Conservation (phyloP, 92 coral and sea anemone genomes). For the Epizoanthus stellaris region DNA sequence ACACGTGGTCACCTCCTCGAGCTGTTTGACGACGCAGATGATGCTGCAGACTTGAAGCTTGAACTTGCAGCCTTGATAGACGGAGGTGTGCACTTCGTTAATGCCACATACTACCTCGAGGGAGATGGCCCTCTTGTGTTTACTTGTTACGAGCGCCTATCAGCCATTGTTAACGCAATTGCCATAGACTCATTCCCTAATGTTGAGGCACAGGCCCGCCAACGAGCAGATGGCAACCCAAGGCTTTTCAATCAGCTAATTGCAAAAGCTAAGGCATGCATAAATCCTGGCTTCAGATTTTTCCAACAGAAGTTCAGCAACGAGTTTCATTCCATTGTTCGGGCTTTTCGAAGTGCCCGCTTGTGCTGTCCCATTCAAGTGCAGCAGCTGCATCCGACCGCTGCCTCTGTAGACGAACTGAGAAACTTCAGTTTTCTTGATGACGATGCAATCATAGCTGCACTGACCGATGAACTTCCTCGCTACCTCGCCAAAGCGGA, state of each 20-base stretch:
- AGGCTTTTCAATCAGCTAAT: slow-evolving; percentile 20
- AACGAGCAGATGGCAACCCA: slow-evolving; percentile 36
- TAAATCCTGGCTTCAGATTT: slow-evolving; percentile 33
- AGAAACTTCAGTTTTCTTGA: slow-evolving; percentile 45
- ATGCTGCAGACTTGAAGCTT: no score
- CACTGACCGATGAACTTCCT: slow-evolving; percentile 31
- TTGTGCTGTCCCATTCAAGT: slow-evolving; percentile 43
- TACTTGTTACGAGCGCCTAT: slow-evolving; percentile 32
- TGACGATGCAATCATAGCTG: slow-evolving; percentile 47
- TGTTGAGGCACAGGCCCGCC: slow-evolving; percentile 42
- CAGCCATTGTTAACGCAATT: slow-evolving; percentile 30
- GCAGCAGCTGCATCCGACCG: slow-evolving; percentile 45
- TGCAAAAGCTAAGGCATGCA: slow-evolving; percentile 22
- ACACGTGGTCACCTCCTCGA: no score
- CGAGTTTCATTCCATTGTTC: slow-evolving; percentile 34
- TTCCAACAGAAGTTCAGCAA: slow-evolving; percentile 21
- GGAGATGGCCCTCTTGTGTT: slow-evolving; percentile 33
- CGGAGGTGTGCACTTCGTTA: slow-evolving; percentile 35
- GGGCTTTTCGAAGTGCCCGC: slow-evolving; percentile 36
- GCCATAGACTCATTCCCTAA: slow-evolving; percentile 21
- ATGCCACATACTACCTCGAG: slow-evolving; percentile 24
- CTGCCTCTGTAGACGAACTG: slow-evolving; percentile 45
- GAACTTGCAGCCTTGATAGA: slow-evolving; percentile 34
- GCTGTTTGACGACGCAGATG: no score
- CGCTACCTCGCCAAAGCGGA: slow-evolving; percentile 43